Percentiles rank a stretch among this genome's conserved stretches.
Conservation (phyloP, 2,888 invertebrate species). For the Aleiodes leptofemur region DNA sequence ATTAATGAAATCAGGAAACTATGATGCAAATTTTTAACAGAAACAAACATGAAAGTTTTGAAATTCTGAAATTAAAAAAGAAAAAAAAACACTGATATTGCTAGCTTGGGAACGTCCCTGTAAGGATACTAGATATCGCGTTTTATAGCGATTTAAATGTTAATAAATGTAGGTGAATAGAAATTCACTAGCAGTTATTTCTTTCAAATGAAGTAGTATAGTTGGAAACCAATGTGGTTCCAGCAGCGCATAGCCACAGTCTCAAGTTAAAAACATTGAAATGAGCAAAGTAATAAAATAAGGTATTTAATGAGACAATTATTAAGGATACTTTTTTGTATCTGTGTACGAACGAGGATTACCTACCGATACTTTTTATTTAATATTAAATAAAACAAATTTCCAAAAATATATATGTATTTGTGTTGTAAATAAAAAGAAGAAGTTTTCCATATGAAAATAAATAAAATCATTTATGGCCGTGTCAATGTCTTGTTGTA, state of each 20-base stretch:
- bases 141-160: conserved; percentile 40
- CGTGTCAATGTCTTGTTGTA: conserved; percentile 32
- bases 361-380: conserved; percentile 30
- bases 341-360: conserved; percentile 44
- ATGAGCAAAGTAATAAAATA: conserved; percentile 44
- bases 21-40: conserved; percentile 28
- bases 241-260: conserved; percentile 43
- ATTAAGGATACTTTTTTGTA: background rate
- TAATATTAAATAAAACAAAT: background rate
- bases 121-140: conserved; percentile 51
- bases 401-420: conserved; percentile 12
- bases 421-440: conserved; percentile 22
- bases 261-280: conserved; percentile 50
- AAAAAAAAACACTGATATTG: conserved; percentile 23
- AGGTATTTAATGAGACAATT: conserved; percentile 8
- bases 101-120: conserved; percentile 69
- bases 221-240: conserved; percentile 9
- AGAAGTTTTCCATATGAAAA: background rate
- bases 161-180: conserved; percentile 38
- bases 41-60: conserved; percentile 54
- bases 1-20: background rate
- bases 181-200: conserved; percentile 36
- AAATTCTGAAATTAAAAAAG: conserved; percentile 52
- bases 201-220: conserved; percentile 22
- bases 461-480: conserved; percentile 15